Evolutionary conservation across 2,888 invertebrate species (phyloP), one percentile per base, ranked within the genome.

Genomic region (Xanthostigma xanthostigma): DNA sequence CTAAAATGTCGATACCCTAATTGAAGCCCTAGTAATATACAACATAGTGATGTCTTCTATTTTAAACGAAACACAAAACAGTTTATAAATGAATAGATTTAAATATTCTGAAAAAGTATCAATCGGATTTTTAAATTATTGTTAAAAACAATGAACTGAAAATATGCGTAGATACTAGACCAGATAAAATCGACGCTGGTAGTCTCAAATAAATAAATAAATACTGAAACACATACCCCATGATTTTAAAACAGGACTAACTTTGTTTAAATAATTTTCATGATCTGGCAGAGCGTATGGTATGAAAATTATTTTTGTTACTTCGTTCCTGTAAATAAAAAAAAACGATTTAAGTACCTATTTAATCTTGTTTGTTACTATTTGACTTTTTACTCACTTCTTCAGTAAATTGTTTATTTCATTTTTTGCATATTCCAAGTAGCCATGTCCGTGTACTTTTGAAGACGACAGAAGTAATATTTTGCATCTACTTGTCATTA

Each of bases 251-350:
- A 75, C 74, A 51, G 68, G 64, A 51, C 69, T 67, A 0, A 84
- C 75, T 59, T 69, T 76, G 9, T 68, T 62, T 1, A 81, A 76
- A 60, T 87, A 88, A 8, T 64, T 69, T 59, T 83, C 75, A 60
- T 80, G 72, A 58, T 84, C 74, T 37, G 67, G 73, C 57, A 77
- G 68, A 9, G 88, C 88, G 64, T 82, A 88, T 0, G 88, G 87
- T 35, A 88, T 67, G 63, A 88, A 88, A 9, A 86, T 63, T 44
- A 88, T 62, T 41, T 77, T 75, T 40, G 68, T 69, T 0, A 82
- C 77, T 56, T 75, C 71, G 57, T 77, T 76, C 53, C 84, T 85
- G 64, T 47, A 74, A 71, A 50, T 46, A 53, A 48, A 50, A 44
- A n/a, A 48, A 9, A 36, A 27, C 17, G 49, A 48, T 39, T 17